Conservation (phyloP, 2,888 invertebrate species). For the Ephialtes manifestator region DNA sequence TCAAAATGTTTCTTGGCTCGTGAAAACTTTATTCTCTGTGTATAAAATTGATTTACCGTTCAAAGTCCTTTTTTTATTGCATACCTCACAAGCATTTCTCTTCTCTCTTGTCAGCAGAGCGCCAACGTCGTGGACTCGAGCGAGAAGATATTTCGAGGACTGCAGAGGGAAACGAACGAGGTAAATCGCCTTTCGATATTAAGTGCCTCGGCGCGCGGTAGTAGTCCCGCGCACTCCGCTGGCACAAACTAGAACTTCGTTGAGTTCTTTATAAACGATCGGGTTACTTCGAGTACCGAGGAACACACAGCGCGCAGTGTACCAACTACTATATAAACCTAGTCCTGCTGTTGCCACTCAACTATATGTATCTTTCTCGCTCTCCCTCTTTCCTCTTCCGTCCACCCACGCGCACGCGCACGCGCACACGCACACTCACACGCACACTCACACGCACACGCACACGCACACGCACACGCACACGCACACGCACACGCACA, state of each 20-base stretch:
- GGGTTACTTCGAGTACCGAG: conserved; percentile 64
- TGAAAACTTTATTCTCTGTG: neutral
- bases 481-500: neutral
- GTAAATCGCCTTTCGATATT: conserved; percentile 72
- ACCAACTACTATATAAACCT: conserved; percentile 57
- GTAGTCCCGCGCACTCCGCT: conserved; percentile 31
- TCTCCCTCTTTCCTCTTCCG: conserved; percentile 29
- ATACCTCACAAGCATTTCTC: conserved; percentile 33
- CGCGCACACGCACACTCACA: neutral
- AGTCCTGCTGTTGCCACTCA: conserved; percentile 47
- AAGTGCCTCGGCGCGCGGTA: conserved; percentile 54
- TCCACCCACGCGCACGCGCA: neutral
- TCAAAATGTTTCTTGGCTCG: neutral
- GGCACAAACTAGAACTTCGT: conserved; percentile 49
- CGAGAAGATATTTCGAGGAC: conserved; percentile 71
- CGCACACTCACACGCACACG: neutral
- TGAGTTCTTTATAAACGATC: conserved; percentile 66
- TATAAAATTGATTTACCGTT: neutral
- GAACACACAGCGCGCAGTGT: conserved; percentile 39
- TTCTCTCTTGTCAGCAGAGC: conserved; percentile 71
- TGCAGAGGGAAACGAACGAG: conserved; percentile 75
- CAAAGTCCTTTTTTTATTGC: neutral
- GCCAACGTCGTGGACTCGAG: conserved; percentile 66
- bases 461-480: neutral
- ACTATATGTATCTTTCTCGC: neutral